A percentile compares a stretch with the other conserved stretches of the same genome.
These are phyloP conservation scores for Lineus longissimus DNA, from an alignment of 1,140 invertebrate species.

Conservation along the genomic window DNA sequence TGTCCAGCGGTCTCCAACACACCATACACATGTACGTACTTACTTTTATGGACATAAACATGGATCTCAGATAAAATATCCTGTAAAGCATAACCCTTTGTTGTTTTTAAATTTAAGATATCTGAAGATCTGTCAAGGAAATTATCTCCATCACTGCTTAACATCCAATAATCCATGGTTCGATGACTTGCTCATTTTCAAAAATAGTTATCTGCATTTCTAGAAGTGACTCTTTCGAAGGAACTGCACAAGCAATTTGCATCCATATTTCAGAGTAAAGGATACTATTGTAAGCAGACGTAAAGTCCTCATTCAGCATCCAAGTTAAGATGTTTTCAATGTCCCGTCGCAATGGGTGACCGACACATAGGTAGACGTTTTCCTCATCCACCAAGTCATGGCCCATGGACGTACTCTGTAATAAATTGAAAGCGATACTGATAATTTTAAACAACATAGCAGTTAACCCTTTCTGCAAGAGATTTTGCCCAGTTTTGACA, in stretches of 20 bases:
- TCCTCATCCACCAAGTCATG: conserved; percentile 81
- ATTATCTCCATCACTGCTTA: background rate
- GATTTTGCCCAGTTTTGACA: background rate
- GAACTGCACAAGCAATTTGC: too few relatives aligned
- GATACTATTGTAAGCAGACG: conserved; percentile 78
- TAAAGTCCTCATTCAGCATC: conserved; percentile 82
- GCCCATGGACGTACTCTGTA: conserved; percentile 83
- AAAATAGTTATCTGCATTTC: too few relatives aligned
- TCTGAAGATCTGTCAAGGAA: conserved; percentile 57
- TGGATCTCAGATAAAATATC: conserved; percentile 90
- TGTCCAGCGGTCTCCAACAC: too few relatives aligned
- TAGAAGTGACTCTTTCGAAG: too few relatives aligned
- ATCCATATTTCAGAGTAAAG: conserved; percentile 19
- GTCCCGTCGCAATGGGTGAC: conserved; percentile 86
- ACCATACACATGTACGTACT: conserved; percentile 41
- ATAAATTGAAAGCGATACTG: conserved; percentile 14
- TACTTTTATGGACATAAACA: conserved; percentile 78
- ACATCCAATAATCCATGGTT: too few relatives aligned
- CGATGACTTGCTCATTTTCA: too few relatives aligned
- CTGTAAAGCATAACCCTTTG: conserved; percentile 82
- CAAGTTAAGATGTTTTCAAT: conserved; percentile 86
- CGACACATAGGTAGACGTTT: conserved; percentile 93
- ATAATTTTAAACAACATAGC: background rate
- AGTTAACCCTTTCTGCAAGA: background rate
- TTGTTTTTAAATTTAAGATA: conserved; percentile 73